Base-by-base conservation (phyloP, 2,113 vertebrate genomes). In the Chlamydotis undulata region DNA sequence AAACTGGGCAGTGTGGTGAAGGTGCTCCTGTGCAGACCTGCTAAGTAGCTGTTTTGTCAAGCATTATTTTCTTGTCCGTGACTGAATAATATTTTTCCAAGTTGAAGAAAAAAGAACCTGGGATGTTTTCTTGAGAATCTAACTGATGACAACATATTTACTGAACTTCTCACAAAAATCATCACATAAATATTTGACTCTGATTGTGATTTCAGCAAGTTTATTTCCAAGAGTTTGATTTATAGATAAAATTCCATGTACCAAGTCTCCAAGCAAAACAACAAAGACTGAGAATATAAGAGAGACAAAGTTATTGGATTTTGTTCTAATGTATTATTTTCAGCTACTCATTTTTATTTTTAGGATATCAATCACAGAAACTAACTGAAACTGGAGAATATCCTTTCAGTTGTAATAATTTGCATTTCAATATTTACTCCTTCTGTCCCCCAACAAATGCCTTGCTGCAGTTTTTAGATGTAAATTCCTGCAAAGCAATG, bases 191-290 rank as follows among this genome's bases (percentile, higher is more conserved):
- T 93, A 89, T 94, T 97, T 94, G 74, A 93, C 37, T 93, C 69
- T 75, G 60, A 94, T 93, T 83, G 83, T 91, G 73, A 94, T 96
- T 96, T 97, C 94, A 96, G 39, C 96, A 95, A 91, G 69, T 93
- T 91, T 92, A 73, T 95, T 96, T 96, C 87, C 93, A 96, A 71
- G 83, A 87, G 65, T 81, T 95, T 95, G 94, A 96, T 97, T 91
- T 94, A 96, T 82, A 95, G 94, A 95, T 93, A 68, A 94, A 95
- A 84, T 84, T 92, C 83, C 65, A 35, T 31, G 65, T 59, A 91
- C 23, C 3, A 1, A 49, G 49, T 52, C 56, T 96, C 95, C 95
- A 97, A 96, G 69, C 14, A 93, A 95, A 97, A 91, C 87, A 96
- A 80, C 26, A 57, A 83, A 94, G 59, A 83, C 67, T 88, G 57